A percentile compares a stretch with the other conserved stretches of the same genome.
These are phyloP conservation scores for Copidosoma floridanum DNA, from an alignment of 1,140 invertebrate species.

Conservation along the genomic window DNA sequence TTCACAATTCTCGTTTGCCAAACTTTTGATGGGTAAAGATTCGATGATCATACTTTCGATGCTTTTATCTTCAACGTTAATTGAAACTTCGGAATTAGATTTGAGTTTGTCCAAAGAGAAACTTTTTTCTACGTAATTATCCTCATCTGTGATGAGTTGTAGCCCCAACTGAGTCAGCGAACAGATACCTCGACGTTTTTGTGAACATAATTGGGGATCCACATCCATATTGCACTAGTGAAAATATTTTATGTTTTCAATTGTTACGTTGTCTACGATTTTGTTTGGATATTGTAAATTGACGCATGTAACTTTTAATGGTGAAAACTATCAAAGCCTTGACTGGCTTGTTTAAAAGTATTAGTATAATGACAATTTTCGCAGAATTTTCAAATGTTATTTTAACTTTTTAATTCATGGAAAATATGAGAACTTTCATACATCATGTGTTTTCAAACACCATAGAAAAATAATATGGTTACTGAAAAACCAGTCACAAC, in stretches of 20 bases:
- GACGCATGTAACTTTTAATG: too few relatives aligned
- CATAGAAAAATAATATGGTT: too few relatives aligned
- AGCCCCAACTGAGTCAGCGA: constrained; percentile 40
- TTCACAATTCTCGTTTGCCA: constrained; percentile 1
- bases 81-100: constrained; percentile 7
- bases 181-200: constrained; percentile 45
- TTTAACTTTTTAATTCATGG: too few relatives aligned
- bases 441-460: too few relatives aligned
- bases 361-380: too few relatives aligned
- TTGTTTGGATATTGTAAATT: not conserved
- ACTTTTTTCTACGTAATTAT: constrained; percentile 32
- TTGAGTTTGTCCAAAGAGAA: constrained; percentile 25
- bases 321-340: too few relatives aligned
- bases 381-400: too few relatives aligned
- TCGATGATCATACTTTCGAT: constrained; percentile 4
- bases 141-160: constrained; percentile 31
- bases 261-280: not conserved
- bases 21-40: constrained; percentile 8
- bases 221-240: constrained; percentile 21
- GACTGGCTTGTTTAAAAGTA: too few relatives aligned
- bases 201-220: constrained; percentile 29
- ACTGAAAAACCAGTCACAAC: too few relatives aligned
- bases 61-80: constrained; percentile 12
- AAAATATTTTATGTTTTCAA: not conserved
- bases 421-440: too few relatives aligned